Base-by-base conservation (phyloP, 2,113 vertebrate genomes). In the Gambusia holbrooki region DNA sequence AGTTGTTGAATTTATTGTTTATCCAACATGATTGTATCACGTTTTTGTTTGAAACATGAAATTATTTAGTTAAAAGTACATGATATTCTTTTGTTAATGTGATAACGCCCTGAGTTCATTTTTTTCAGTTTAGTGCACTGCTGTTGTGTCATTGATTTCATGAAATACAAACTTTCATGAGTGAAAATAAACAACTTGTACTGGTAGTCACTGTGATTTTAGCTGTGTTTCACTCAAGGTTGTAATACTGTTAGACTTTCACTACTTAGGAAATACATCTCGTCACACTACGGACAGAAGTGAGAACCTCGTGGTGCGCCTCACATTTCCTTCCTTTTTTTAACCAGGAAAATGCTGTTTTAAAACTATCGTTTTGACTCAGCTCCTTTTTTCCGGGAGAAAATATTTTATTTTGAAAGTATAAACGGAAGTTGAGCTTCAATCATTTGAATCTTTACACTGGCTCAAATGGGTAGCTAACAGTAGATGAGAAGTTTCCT, bases 381-480 rank as follows among this genome's bases (percentile, higher is more conserved):
- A n/a, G 7, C n/a, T 58, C 51, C 51, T 25, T 22, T 58, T n/a
- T 58, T 25, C 2, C 3, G 19, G 17, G 22, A 1, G 19, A 11
- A n/a, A n/a, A 9, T 0, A 10, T 45, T 78, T 87, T 88, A 79
- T 76, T 83, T 71, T 85, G 80, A 79, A 75, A 61, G 62, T 14
- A 0, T 19, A 10, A 70, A 15, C 80, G 83, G 86, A 85, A 66
- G 63, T 81, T 60, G 60, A 63, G 73, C 67, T 54, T 29, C 1
- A 14, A 2, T 1, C 3, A 4, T 1, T 19, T 40, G 12, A 1
- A 4, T 0, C 2, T 87, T 90, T 71, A 40, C 79, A 32, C 79
- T 79, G 73, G 77, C 81, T 22, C 42, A 62, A n/a, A 89, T 86
- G 79, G 66, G 71, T 71, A 73, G 79, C 80, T 76, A 89, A 78